These are phyloP conservation scores for Spinus olivaceus DNA, from an alignment of 2,797 vertebrate species.

Conservation along the genomic window DNA sequence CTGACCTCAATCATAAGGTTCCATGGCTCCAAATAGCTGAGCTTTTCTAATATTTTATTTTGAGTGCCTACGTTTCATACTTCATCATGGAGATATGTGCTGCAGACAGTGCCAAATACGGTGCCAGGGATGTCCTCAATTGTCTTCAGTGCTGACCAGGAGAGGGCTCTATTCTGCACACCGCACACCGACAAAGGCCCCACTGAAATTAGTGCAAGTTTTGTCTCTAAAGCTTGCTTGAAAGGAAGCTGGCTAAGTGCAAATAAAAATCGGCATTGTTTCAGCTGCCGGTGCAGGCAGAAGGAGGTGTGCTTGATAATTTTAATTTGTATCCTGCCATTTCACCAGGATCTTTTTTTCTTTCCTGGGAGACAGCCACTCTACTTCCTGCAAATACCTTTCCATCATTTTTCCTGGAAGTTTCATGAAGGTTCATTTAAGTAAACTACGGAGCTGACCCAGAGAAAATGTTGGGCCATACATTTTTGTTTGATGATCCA, in stretches of 20 bases:
- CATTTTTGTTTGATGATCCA: rapidly evolving
- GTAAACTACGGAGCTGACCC: background rate
- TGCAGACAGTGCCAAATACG: background rate
- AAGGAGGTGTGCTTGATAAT: background rate
- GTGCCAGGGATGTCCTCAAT: constrained; percentile 46
- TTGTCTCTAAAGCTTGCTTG: background rate
- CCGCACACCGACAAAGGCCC: background rate
- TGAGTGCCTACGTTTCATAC: background rate
- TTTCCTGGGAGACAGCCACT: background rate
- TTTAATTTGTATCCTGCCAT: background rate
- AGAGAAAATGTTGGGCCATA: background rate
- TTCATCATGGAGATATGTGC: constrained; percentile 39
- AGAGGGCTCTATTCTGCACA: constrained; percentile 39
- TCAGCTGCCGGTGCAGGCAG: background rate
- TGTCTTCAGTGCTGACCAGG: constrained; percentile 7
- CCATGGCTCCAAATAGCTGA: constrained; percentile 15
- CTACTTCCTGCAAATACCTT: background rate
- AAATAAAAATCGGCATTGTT: background rate
- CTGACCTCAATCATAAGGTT: constrained; percentile 50
- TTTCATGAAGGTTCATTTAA: background rate
- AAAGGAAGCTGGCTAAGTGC: background rate
- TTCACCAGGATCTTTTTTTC: background rate
- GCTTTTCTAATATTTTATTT: constrained; percentile 58
- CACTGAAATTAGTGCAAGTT: background rate
- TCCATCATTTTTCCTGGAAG: background rate